Evolutionary conservation across 2,888 invertebrate genomes (phyloP).

Genomic region (Pimpla rufipes): DNA sequence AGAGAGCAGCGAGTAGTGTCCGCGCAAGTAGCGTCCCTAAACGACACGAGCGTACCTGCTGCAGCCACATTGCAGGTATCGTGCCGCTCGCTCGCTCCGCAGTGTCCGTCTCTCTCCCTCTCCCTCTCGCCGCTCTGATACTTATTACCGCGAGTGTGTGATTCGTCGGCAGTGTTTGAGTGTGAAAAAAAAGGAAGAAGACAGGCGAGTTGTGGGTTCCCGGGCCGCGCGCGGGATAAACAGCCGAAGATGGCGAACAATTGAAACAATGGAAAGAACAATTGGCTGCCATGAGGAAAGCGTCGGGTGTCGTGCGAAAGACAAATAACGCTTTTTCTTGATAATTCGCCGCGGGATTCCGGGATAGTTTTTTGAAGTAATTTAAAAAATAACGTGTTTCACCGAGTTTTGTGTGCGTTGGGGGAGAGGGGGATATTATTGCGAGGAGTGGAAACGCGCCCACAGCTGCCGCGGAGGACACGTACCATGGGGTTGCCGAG

Average conservation of each 20-base stretch:
- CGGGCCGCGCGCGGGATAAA: not conserved
- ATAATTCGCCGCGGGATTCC: not conserved
- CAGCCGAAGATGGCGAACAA: slow-evolving; percentile 41
- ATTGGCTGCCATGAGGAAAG: slow-evolving; percentile 17
- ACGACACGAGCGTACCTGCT: not conserved
- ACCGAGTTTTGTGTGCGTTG: not conserved
- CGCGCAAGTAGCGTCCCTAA: slow-evolving; percentile 3
- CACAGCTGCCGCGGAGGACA: slow-evolving; percentile 15
- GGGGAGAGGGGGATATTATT: not conserved
- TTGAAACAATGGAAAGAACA: slow-evolving; percentile 52
- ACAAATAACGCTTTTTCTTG: slow-evolving; percentile 18
- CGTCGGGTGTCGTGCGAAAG: slow-evolving; percentile 48
- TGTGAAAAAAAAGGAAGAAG: not conserved
- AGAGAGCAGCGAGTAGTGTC: not conserved
- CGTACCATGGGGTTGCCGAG: slow-evolving; percentile 72
- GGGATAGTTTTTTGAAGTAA: not conserved
- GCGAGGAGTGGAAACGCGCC: not conserved
- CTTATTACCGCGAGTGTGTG: not conserved
- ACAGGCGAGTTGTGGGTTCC: not conserved
- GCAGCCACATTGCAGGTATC: slow-evolving; percentile 20
- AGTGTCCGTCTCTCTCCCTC: not conserved
- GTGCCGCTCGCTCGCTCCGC: not conserved
- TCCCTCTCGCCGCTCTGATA: too few species aligned
- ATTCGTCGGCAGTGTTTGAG: too few species aligned
- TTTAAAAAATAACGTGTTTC: slow-evolving; percentile 35